Conservation (phyloP, 2,888 invertebrate species). For the Lycaena phlaeas region DNA sequence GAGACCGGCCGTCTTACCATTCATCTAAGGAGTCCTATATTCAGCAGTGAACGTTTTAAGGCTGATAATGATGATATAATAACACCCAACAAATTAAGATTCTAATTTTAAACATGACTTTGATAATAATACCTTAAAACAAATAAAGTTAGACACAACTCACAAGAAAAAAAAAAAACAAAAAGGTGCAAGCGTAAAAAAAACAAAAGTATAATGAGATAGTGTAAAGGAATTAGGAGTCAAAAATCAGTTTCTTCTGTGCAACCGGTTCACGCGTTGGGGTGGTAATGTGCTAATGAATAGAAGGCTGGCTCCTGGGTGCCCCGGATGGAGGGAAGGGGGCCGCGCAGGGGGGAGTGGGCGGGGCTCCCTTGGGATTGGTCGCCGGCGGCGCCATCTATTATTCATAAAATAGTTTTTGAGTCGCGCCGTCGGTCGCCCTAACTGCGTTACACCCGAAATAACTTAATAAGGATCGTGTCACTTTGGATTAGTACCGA, state of each 20-base stretch:
- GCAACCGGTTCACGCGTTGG: constrained; percentile 46
- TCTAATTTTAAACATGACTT: no score
- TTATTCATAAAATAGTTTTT: constrained; percentile 74
- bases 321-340: constrained; percentile 24
- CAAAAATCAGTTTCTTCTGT: constrained; percentile 60
- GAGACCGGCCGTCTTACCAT: no score
- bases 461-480: constrained; percentile 69
- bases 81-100: no score
- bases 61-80: no score
- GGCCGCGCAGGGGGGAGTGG: constrained; percentile 38
- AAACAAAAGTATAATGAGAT: constrained; percentile 9
- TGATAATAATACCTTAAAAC: no score
- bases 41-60: no score
- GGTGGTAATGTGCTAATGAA: constrained; percentile 72
- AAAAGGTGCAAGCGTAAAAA: background rate
- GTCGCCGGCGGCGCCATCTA: constrained; percentile 64
- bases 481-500: constrained; percentile 57
- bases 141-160: background rate
- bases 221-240: constrained; percentile 16
- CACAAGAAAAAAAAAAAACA: background rate
- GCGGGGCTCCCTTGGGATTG: constrained; percentile 67
- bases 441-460: constrained; percentile 54
- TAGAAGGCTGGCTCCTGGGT: constrained; percentile 37
- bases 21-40: no score
- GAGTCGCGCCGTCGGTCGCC: constrained; percentile 64